A percentile compares a stretch with the other conserved stretches of the same genome.
phyloP scores from a whole-genome alignment of 1,140 invertebrate genomes.

The Drosophila albomicans region DNA sequence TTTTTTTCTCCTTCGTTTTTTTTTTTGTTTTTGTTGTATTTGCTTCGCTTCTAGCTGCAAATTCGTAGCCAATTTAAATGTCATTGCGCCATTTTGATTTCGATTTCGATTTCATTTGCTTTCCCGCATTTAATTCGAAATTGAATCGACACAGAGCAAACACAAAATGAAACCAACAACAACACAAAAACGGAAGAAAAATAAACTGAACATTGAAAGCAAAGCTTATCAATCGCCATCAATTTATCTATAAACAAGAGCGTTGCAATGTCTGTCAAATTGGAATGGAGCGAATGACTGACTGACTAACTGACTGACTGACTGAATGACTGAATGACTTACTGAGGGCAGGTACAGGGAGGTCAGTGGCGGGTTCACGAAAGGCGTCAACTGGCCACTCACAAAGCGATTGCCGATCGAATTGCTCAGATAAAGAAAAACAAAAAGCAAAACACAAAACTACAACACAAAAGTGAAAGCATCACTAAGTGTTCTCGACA shows the following conservation, averaged over 20 bases:
- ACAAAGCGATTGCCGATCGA: conserved; percentile 66
- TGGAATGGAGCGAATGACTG: background rate
- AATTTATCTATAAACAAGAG: conserved; percentile 54
- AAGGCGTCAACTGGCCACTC: conserved; percentile 75
- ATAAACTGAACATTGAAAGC: conserved; percentile 24
- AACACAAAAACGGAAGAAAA: conserved; percentile 3
- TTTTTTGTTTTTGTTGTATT: background rate
- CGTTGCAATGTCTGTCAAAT: conserved; percentile 20
- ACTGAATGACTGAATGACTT: background rate
- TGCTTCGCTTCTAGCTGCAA: conserved; percentile 39
- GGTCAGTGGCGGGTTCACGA: conserved; percentile 45
- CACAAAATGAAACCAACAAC: conserved; percentile 19
- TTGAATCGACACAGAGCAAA: conserved; percentile 34
- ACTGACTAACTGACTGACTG: background rate
- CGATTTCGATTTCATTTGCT: conserved; percentile 52
- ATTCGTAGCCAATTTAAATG: conserved; percentile 73
- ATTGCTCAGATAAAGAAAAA: conserved; percentile 31
- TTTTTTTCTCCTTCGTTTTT: background rate
- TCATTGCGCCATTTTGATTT: conserved; percentile 73
- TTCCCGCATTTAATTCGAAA: conserved; percentile 55
- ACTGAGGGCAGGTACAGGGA: conserved; percentile 23
- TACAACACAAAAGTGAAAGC: conserved; percentile 67
- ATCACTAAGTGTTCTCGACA: conserved; percentile 40
- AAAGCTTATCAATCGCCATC: conserved; percentile 62
- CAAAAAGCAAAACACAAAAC: conserved; percentile 41